Evolutionary conservation across 1,140 invertebrate genomes (phyloP).

Genomic region (Pseudobourletiella spinata): DNA sequence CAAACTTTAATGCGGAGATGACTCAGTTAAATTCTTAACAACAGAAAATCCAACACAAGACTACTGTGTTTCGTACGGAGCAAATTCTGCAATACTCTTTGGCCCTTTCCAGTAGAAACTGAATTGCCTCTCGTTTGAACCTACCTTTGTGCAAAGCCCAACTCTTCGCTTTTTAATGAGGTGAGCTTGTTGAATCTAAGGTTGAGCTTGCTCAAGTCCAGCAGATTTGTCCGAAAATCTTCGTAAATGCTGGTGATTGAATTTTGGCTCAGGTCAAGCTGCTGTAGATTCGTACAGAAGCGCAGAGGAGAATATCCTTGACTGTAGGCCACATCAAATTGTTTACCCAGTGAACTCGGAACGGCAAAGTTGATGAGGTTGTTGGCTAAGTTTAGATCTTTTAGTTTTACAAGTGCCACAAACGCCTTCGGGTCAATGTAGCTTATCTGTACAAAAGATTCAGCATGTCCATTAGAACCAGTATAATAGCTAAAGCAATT

Average conservation of each 20-base stretch:
- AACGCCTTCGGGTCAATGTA: slow-evolving; percentile 25
- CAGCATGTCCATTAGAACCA: no score
- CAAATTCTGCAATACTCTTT: neutral
- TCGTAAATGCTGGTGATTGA: slow-evolving; percentile 15
- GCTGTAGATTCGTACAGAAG: slow-evolving; percentile 18
- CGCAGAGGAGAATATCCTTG: slow-evolving; percentile 13
- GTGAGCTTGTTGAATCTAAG: slow-evolving; percentile 26
- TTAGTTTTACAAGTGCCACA: slow-evolving; percentile 10
- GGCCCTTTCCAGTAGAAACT: neutral
- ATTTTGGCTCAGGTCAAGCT: slow-evolving; percentile 24
- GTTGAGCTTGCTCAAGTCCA: slow-evolving; percentile 13
- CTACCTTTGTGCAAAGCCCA: neutral
- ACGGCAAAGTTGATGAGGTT: slow-evolving; percentile 26
- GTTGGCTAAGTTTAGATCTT: slow-evolving; percentile 20
- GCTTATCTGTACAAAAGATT: slow-evolving; percentile 29
- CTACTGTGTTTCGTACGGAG: neutral
- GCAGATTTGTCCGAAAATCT: slow-evolving; percentile 20
- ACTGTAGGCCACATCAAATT: neutral
- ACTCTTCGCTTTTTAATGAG: neutral
- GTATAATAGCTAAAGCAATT: no score
- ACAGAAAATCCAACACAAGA: neutral
- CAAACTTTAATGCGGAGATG: no score
- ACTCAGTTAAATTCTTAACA: neutral
- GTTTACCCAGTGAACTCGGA: neutral
- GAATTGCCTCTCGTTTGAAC: neutral